Conservation (phyloP, 1,140 invertebrate genomes). For the Lepidostoma basale region DNA sequence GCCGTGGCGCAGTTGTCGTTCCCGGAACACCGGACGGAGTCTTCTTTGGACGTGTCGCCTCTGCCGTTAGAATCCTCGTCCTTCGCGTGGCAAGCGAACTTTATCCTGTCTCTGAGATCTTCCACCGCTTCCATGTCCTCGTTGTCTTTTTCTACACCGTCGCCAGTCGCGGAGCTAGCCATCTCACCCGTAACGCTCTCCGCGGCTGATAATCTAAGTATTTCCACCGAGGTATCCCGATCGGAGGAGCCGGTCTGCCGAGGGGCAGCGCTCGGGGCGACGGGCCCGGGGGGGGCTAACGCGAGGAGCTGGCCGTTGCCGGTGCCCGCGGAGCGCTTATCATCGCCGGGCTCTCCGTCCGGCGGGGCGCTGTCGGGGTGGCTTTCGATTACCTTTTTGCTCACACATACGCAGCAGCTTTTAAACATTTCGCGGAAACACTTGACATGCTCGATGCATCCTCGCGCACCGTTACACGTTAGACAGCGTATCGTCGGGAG, state of each 20-base stretch:
- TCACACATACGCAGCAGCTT: conserved; percentile 60
- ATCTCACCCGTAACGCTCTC: not conserved
- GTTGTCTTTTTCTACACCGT: not conserved
- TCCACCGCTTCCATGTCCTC: not conserved
- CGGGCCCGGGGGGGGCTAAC: not conserved
- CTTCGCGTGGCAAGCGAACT: not conserved
- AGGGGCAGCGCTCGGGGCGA: not conserved
- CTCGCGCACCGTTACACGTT: not conserved
- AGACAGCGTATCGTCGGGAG: not conserved
- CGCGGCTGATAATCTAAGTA: conserved; percentile 14
- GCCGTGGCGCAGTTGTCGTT: conserved; percentile 37
- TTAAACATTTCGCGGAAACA: conserved; percentile 55
- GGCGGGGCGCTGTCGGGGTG: conserved; percentile 50
- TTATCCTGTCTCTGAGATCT: too few species aligned
- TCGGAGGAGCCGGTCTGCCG: too few species aligned
- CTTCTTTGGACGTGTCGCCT: too few species aligned
- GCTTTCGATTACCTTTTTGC: conserved; percentile 58
- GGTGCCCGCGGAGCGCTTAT: not conserved
- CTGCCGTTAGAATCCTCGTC: not conserved
- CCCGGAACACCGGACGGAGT: not conserved
- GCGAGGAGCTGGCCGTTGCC: not conserved
- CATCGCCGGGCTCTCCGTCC: conserved; percentile 22
- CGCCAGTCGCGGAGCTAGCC: not conserved
- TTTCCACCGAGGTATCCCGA: conserved; percentile 6
- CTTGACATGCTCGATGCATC: conserved; percentile 8